phyloP scores from a whole-genome alignment of 2,797 vertebrate species.

The Glossophaga mutica region DNA sequence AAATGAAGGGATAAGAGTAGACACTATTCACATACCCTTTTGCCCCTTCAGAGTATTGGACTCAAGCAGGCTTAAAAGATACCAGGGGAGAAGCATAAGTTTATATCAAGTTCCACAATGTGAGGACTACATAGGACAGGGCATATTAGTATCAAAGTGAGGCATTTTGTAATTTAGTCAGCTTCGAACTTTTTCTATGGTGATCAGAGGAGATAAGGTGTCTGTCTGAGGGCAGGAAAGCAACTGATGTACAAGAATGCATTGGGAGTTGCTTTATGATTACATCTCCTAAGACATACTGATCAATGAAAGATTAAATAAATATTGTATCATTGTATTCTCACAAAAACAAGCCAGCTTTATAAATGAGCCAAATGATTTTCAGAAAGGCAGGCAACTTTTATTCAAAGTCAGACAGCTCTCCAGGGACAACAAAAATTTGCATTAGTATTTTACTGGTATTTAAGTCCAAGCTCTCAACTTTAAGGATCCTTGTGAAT shows the following conservation, averaged over 20 bases:
- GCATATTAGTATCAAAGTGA: background rate
- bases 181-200: background rate
- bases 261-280: background rate
- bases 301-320: background rate
- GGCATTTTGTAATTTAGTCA: background rate
- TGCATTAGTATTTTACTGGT: background rate
- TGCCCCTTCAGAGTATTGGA: background rate
- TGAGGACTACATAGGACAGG: background rate
- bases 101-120: background rate
- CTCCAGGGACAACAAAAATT: background rate
- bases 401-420: background rate
- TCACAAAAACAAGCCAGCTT: background rate
- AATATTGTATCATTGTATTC: background rate
- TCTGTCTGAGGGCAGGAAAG: background rate
- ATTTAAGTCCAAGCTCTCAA: background rate
- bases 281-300: background rate
- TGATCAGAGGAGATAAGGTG: background rate
- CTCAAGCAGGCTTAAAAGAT: background rate
- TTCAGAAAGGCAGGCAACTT: background rate
- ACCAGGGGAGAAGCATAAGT: background rate
- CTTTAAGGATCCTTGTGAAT: background rate
- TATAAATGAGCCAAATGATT: background rate
- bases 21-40: accelerated
- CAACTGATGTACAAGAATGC: background rate
- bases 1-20: background rate